These are phyloP conservation scores for Galerucella calmariensis DNA, from an alignment of 2,888 invertebrate genomes.

Conservation along the genomic window DNA sequence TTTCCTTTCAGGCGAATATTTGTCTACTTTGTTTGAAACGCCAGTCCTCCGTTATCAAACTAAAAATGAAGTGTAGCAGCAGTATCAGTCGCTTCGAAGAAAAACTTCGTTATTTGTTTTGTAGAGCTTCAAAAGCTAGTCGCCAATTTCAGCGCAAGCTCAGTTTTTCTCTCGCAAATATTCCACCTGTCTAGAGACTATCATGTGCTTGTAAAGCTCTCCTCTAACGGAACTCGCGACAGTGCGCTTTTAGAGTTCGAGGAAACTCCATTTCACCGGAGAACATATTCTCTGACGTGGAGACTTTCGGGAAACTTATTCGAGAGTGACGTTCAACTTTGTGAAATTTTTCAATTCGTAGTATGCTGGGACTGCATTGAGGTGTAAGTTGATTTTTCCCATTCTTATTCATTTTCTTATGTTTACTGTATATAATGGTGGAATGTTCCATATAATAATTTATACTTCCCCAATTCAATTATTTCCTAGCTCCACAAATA, in stretches of 20 bases:
- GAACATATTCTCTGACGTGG: neutral
- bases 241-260: constrained; percentile 10
- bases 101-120: constrained; percentile 13
- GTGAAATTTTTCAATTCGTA: neutral
- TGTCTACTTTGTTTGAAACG: neutral
- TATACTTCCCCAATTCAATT: too few species aligned
- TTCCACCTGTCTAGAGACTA: constrained; percentile 12
- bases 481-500: too few species aligned
- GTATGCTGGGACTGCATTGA: neutral
- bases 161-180: constrained; percentile 4
- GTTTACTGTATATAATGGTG: neutral
- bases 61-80: constrained; percentile 8
- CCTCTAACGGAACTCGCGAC: constrained; percentile 13
- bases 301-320: constrained; percentile 3
- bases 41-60: neutral
- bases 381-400: constrained; percentile 3
- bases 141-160: constrained; percentile 10
- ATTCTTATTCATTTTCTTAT: neutral
- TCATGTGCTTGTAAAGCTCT: constrained; percentile 4
- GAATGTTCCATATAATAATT: too few species aligned
- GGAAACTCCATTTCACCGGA: neutral
- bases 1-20: neutral
- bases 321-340: constrained; percentile 1
- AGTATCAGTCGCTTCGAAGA: neutral
- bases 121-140: constrained; percentile 11